Percentiles rank a stretch among this genome's conserved stretches.
phyloP scores from a whole-genome alignment of 1,140 invertebrate species.

The Chlorops oryzae region DNA sequence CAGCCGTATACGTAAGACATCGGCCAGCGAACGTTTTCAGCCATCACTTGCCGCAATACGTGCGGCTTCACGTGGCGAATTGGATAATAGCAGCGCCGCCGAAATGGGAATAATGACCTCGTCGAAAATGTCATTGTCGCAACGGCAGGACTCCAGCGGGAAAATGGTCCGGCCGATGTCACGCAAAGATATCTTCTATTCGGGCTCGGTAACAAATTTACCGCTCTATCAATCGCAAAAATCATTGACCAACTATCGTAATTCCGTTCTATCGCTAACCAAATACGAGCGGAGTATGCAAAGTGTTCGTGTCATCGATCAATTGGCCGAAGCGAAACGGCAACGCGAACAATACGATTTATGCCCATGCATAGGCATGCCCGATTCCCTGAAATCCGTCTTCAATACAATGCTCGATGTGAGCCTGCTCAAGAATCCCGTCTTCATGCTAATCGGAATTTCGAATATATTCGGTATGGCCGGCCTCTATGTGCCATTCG shows the following conservation, averaged over 20 bases:
- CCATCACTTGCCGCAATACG: slow-evolving; percentile 72
- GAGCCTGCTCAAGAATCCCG: slow-evolving; percentile 79
- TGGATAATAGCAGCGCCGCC: slow-evolving; percentile 52
- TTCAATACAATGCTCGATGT: slow-evolving; percentile 91
- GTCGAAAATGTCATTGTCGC: slow-evolving; percentile 50
- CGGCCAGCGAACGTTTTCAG: slow-evolving; percentile 68
- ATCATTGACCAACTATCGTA: slow-evolving; percentile 78
- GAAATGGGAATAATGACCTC: slow-evolving; percentile 42
- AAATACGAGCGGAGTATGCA: slow-evolving; percentile 59
- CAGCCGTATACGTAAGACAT: slow-evolving; percentile 73
- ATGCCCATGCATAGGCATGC: slow-evolving; percentile 72
- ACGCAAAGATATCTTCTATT: slow-evolving; percentile 97
- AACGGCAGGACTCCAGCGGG: slow-evolving; percentile 30
- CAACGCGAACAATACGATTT: slow-evolving; percentile 61
- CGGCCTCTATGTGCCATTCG: slow-evolving; percentile 91
- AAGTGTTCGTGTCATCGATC: slow-evolving; percentile 42
- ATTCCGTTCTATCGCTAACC: slow-evolving; percentile 73
- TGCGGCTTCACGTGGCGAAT: slow-evolving; percentile 58
- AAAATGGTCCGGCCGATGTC: slow-evolving; percentile 84
- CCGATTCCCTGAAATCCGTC: slow-evolving; percentile 73
- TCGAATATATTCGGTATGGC: slow-evolving; percentile 90
- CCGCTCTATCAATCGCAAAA: slow-evolving; percentile 90
- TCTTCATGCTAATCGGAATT: slow-evolving; percentile 87
- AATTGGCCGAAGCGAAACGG: slow-evolving; percentile 58
- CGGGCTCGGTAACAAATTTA: slow-evolving; percentile 85